Conservation (phyloP, 2,113 vertebrate genomes). For the Anoplopoma fimbria region DNA sequence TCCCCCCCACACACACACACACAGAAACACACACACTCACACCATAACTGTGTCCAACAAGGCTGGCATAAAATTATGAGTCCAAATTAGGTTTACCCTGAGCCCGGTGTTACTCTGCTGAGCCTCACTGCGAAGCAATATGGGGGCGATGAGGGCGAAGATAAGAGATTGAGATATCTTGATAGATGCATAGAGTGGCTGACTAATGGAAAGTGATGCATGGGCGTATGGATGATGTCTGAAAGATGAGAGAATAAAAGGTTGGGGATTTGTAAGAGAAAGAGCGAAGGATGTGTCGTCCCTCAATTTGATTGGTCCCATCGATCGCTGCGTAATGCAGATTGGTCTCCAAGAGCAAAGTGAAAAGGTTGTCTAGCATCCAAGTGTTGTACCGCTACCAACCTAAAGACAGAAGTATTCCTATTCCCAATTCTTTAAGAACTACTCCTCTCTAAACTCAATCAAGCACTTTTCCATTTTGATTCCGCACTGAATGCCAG, state of each 20-base stretch:
- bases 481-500: constrained; percentile 52
- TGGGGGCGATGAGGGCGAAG: constrained; percentile 26
- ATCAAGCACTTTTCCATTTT: constrained; percentile 78
- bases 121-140: constrained; percentile 28
- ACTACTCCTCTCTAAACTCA: constrained; percentile 72
- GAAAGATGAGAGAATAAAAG: constrained; percentile 42
- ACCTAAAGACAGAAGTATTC: constrained; percentile 56
- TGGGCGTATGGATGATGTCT: constrained; percentile 40
- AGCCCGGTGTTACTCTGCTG: constrained; percentile 37
- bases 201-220: constrained; percentile 60
- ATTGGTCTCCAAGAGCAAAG: constrained; percentile 59
- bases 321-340: constrained; percentile 19
- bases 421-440: constrained; percentile 57
- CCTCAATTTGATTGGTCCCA: constrained; percentile 54
- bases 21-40: too few relatives aligned
- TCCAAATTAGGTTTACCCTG: constrained; percentile 56
- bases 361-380: constrained; percentile 53
- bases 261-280: background rate
- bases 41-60: constrained; percentile 45
- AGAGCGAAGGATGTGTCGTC: constrained; percentile 1
- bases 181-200: constrained; percentile 37
- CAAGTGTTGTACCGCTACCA: constrained; percentile 52
- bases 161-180: constrained; percentile 47
- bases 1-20: too few relatives aligned
- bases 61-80: constrained; percentile 52